Evolutionary conservation across 2,888 invertebrate species (phyloP).

Genomic region (Melanostoma mellinum): DNA sequence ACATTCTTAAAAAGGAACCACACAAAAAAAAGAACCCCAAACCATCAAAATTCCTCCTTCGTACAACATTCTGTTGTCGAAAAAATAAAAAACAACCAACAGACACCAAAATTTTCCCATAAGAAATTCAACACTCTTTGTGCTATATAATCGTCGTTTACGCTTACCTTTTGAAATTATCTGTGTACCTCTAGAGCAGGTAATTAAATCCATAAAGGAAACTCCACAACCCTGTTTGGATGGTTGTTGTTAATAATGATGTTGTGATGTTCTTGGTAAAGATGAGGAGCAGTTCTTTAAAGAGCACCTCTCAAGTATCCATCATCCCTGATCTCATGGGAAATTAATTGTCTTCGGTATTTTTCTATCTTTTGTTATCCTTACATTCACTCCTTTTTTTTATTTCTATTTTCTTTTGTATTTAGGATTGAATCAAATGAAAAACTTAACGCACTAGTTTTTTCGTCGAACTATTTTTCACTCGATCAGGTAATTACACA

Average conservation of each 20-base stretch:
- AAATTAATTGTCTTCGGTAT: constrained; percentile 59
- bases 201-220: constrained; percentile 72
- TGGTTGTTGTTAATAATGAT: constrained; percentile 40
- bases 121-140: constrained; percentile 63
- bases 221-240: constrained; percentile 41
- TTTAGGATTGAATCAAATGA: neutral
- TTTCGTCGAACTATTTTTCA: constrained; percentile 28
- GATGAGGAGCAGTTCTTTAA: constrained; percentile 42
- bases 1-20: constrained; percentile 38
- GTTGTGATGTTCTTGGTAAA: constrained; percentile 38
- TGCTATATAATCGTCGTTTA: constrained; percentile 24
- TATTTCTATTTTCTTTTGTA: constrained; percentile 11
- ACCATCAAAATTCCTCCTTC: constrained; percentile 34
- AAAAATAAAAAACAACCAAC: neutral
- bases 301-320: constrained; percentile 69
- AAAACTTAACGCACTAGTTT: constrained; percentile 46
- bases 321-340: constrained; percentile 70
- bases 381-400: constrained; percentile 52
- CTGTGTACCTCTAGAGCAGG: constrained; percentile 64
- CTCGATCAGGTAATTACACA: constrained; percentile 59
- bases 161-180: constrained; percentile 68
- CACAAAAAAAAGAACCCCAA: constrained; percentile 26
- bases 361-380: constrained; percentile 48
- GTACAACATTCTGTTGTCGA: constrained; percentile 20
- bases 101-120: constrained; percentile 63